Evolutionary conservation across 2,113 vertebrate genomes (phyloP).

Genomic region (Lota lota): DNA sequence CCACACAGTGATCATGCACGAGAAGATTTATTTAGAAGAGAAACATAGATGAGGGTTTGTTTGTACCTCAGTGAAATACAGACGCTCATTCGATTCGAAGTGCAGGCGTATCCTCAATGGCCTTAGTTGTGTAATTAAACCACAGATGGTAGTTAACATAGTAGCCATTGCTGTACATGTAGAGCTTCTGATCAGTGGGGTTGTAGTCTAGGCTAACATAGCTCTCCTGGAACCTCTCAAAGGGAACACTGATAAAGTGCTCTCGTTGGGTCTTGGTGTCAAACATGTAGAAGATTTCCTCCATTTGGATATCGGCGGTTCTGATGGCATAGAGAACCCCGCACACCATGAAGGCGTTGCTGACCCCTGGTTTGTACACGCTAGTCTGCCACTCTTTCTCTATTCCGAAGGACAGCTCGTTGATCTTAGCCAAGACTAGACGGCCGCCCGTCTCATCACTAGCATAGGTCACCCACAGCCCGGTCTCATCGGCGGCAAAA

Average conservation of each 20-base stretch:
- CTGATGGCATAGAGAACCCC: slow-evolving; percentile 71
- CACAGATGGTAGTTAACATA: slow-evolving; percentile 64
- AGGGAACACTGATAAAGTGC: slow-evolving; percentile 50
- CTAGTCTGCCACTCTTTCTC: slow-evolving; percentile 69
- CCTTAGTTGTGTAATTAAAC: slow-evolving; percentile 53
- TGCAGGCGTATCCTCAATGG: slow-evolving; percentile 9
- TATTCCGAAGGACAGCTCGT: slow-evolving; percentile 61
- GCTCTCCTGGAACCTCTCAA: slow-evolving; percentile 71
- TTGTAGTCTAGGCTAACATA: slow-evolving; percentile 74
- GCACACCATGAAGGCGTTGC: slow-evolving; percentile 76
- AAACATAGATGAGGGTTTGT: background rate
- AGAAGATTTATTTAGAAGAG: slow-evolving; percentile 43
- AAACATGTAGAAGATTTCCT: slow-evolving; percentile 77
- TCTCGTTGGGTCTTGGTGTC: slow-evolving; percentile 67
- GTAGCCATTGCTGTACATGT: slow-evolving; percentile 72
- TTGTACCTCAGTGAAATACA: background rate
- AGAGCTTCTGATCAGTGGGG: slow-evolving; percentile 76
- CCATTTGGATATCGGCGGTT: slow-evolving; percentile 55
- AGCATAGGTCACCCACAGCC: slow-evolving; percentile 73
- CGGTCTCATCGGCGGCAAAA: slow-evolving; percentile 73
- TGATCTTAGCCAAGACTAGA: slow-evolving; percentile 66
- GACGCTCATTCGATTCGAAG: background rate
- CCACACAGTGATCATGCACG: slow-evolving; percentile 40
- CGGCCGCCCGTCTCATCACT: slow-evolving; percentile 61
- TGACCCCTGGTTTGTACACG: slow-evolving; percentile 63